Conservation (phyloP, 2,113 vertebrate species). For the Dascyllus trimaculatus region DNA sequence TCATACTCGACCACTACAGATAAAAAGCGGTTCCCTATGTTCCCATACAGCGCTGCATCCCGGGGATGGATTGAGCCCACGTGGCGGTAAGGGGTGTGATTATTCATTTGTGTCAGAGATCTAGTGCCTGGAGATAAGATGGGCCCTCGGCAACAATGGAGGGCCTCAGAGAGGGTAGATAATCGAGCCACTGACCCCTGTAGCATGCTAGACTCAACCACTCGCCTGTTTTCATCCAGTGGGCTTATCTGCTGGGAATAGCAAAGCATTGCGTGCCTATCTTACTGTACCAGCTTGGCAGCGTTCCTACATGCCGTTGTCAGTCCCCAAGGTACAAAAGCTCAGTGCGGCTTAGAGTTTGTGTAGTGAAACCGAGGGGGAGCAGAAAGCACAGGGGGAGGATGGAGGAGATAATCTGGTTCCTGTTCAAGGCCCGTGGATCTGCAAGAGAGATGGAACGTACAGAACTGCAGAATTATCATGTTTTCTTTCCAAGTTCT, state of each 20-base stretch:
- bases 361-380: constrained; percentile 36
- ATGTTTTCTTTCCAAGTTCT: not conserved
- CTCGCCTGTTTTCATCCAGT: constrained; percentile 57
- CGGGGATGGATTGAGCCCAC: constrained; percentile 44
- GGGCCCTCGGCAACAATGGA: constrained; percentile 61
- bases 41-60: constrained; percentile 28
- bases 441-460: constrained; percentile 31
- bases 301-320: constrained; percentile 54
- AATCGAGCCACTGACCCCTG: constrained; percentile 72
- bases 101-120: constrained; percentile 71
- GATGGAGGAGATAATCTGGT: constrained; percentile 57
- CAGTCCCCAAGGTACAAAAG: constrained; percentile 65
- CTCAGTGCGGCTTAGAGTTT: constrained; percentile 55
- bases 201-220: constrained; percentile 43
- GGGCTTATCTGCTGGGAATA: constrained; percentile 69
- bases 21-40: constrained; percentile 14
- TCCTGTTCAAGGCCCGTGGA: constrained; percentile 37
- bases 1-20: not conserved
- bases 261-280: constrained; percentile 56
- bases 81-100: constrained; percentile 59
- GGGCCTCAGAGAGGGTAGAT: constrained; percentile 68
- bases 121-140: constrained; percentile 71
- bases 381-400: constrained; percentile 18
- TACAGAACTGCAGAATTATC: constrained; percentile 11
- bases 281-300: constrained; percentile 67